Percentiles rank a stretch among this genome's conserved stretches.
phyloP scores from a whole-genome alignment of 2,888 invertebrate genomes.

The Hipparchia semele region DNA sequence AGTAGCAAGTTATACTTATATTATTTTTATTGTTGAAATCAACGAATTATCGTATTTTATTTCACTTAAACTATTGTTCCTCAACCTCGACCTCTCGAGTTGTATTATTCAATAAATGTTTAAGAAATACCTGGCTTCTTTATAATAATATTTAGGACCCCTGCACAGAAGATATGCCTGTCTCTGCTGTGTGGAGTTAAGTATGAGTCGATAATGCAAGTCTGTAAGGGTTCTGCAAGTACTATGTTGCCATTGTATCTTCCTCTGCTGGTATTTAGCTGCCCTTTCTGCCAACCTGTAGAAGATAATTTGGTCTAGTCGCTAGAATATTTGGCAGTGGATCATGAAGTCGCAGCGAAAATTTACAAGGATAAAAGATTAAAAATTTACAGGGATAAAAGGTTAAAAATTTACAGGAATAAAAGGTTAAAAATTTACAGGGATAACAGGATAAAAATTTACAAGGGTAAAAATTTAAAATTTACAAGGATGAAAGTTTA shows the following conservation, averaged over 20 bases:
- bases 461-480: no score
- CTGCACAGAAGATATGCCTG: constrained; percentile 85
- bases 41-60: no score
- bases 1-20: no score
- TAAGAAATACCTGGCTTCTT: constrained; percentile 78
- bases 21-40: no score
- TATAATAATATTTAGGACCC: constrained; percentile 82
- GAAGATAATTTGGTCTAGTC: not conserved
- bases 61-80: no score
- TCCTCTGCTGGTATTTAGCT: constrained; percentile 54
- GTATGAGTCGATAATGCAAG: constrained; percentile 49
- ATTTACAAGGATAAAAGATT: not conserved
- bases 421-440: no score
- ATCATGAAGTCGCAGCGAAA: no score
- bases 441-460: no score
- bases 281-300: constrained; percentile 47
- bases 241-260: constrained; percentile 60
- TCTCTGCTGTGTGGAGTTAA: constrained; percentile 69
- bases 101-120: not conserved
- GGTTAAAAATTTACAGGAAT: no score
- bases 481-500: no score
- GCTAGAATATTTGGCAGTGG: no score
- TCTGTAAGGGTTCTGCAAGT: constrained; percentile 55
- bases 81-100: no score
- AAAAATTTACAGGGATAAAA: not conserved